Evolutionary conservation across 1,140 invertebrate genomes (phyloP).

Genomic region (Pseudobourletiella spinata): DNA sequence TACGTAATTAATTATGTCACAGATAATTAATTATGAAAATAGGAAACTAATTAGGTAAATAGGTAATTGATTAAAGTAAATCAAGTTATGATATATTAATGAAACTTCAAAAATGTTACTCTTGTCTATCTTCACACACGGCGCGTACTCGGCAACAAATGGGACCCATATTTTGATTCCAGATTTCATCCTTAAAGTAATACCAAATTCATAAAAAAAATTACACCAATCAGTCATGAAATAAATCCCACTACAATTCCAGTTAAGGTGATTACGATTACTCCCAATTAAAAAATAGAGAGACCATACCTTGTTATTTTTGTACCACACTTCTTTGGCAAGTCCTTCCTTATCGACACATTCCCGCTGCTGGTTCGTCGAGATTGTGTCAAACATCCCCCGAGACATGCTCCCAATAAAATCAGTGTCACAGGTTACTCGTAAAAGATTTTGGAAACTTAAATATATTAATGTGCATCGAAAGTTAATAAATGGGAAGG

Average conservation of each 20-base stretch:
- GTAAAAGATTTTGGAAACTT: too few relatives aligned
- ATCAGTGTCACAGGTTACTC: too few relatives aligned
- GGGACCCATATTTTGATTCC: constrained; percentile 21
- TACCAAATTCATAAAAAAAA: background rate
- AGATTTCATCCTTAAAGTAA: constrained; percentile 10
- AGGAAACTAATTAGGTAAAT: too few relatives aligned
- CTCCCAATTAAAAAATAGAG: too few relatives aligned
- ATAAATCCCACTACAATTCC: background rate
- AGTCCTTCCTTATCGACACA: background rate
- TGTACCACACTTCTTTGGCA: constrained; percentile 10
- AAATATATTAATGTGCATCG: too few relatives aligned
- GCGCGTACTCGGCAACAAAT: constrained; percentile 21
- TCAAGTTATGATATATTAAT: too few relatives aligned
- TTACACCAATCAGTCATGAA: too few relatives aligned
- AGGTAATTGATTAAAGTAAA: too few relatives aligned
- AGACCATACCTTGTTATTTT: background rate
- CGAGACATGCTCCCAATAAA: background rate
- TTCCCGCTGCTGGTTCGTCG: background rate
- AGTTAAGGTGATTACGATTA: background rate
- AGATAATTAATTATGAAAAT: too few relatives aligned
- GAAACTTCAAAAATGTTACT: too few relatives aligned
- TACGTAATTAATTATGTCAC: too few relatives aligned
- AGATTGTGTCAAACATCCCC: background rate
- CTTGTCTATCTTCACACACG: constrained; percentile 18
- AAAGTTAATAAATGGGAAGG: too few relatives aligned